A percentile compares a stretch with the other conserved stretches of the same genome.
Conservation (phyloP, 2,797 vertebrate species). For the Spatula clypeata region DNA sequence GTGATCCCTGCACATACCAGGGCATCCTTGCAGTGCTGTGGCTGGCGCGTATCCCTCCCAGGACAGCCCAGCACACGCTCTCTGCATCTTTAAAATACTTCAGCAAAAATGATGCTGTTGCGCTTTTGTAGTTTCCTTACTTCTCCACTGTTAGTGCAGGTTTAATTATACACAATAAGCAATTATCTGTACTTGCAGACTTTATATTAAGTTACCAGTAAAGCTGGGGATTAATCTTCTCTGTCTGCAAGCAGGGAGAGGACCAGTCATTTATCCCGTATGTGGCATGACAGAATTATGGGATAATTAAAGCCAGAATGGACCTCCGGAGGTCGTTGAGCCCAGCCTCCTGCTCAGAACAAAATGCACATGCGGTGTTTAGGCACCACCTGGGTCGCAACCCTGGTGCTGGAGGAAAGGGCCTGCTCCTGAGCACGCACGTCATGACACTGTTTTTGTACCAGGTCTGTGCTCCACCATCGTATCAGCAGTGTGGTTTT, state of each 20-base stretch:
- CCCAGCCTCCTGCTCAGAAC: background rate
- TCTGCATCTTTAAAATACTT: background rate
- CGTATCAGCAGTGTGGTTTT: background rate
- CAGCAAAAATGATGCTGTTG: background rate
- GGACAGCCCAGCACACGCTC: background rate
- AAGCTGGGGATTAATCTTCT: background rate
- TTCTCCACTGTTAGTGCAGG: background rate
- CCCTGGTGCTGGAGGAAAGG: background rate
- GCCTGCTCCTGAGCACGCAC: background rate
- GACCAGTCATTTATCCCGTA: background rate
- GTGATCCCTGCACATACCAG: accelerated
- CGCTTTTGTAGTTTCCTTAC: background rate
- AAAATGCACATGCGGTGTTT: background rate
- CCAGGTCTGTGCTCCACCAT: background rate
- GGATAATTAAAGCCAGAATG: background rate
- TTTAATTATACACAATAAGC: background rate
- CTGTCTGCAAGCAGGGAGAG: background rate
- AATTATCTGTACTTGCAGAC: background rate
- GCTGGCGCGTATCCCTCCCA: accelerated
- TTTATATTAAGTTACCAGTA: background rate
- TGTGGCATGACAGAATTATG: background rate
- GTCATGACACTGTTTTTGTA: accelerated
- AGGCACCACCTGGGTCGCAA: background rate
- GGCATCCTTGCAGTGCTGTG: background rate
- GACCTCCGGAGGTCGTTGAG: background rate